Evolutionary conservation across 2,797 vertebrate species (phyloP).

Genomic region (Trematomus bernacchii): DNA sequence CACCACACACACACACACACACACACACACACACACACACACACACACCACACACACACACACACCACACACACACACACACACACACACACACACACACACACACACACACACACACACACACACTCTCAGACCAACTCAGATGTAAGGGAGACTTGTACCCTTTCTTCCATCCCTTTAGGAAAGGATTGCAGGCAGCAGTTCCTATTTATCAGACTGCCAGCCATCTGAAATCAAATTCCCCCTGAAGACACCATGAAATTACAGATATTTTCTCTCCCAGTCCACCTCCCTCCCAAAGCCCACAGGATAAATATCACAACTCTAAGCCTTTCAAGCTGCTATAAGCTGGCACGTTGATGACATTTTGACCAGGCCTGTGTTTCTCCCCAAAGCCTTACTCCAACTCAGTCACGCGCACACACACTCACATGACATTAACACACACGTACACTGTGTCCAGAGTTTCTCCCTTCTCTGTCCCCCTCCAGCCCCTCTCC

Average conservation of each 20-base stretch:
- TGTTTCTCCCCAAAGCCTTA: conserved; percentile 80
- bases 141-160: conserved; percentile 72
- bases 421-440: conserved; percentile 21
- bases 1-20: too few species aligned
- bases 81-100: conserved; percentile 39
- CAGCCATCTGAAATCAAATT: conserved; percentile 89
- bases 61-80: conserved; percentile 9
- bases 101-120: too few species aligned
- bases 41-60: conserved; percentile 32
- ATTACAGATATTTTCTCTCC: conserved; percentile 87
- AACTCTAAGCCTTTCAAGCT: conserved; percentile 88
- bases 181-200: conserved; percentile 81
- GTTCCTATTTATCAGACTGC: conserved; percentile 89
- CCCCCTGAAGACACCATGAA: conserved; percentile 89
- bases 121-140: conserved; percentile 40
- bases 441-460: conserved; percentile 49
- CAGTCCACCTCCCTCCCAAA: conserved; percentile 79
- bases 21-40: too few species aligned
- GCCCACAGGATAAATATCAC: conserved; percentile 88
- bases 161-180: conserved; percentile 79
- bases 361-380: conserved; percentile 87
- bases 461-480: conserved; percentile 69
- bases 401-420: conserved; percentile 60
- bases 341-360: conserved; percentile 84
- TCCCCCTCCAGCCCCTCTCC: conserved; percentile 72